Conservation (phyloP, 2,797 vertebrate species). For the Syndactyla subalaris region DNA sequence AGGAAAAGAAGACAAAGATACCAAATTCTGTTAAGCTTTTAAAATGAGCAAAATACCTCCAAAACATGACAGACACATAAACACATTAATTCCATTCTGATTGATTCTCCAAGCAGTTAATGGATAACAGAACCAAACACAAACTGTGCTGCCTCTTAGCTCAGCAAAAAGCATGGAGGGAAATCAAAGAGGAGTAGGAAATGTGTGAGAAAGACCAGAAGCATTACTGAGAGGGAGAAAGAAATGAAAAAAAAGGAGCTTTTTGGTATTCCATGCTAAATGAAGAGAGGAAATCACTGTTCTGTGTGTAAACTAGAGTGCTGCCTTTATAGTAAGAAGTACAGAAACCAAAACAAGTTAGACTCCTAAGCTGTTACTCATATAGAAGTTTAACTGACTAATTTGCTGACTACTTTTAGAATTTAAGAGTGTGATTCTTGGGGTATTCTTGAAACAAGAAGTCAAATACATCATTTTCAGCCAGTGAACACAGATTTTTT, state of each 20-base stretch:
- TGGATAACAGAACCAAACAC: background rate
- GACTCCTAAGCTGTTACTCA: background rate
- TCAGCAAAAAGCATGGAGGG: background rate
- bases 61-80: background rate
- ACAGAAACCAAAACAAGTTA: background rate
- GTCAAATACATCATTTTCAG: background rate
- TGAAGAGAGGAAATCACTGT: background rate
- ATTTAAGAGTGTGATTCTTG: background rate
- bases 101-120: background rate
- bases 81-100: background rate
- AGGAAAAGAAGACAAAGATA: background rate
- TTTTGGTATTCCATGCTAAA: background rate
- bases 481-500: background rate
- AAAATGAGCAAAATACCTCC: background rate
- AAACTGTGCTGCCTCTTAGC: background rate
- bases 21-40: background rate
- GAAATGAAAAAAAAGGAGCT: background rate
- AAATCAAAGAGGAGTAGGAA: background rate
- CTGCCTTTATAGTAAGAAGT: background rate
- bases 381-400: background rate
- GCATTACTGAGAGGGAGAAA: background rate
- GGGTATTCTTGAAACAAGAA: background rate
- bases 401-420: background rate
- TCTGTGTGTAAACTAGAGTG: background rate
- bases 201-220: background rate